Evolutionary conservation across 2,888 invertebrate genomes (phyloP).

Genomic region (Lasioglossum marginatum): DNA sequence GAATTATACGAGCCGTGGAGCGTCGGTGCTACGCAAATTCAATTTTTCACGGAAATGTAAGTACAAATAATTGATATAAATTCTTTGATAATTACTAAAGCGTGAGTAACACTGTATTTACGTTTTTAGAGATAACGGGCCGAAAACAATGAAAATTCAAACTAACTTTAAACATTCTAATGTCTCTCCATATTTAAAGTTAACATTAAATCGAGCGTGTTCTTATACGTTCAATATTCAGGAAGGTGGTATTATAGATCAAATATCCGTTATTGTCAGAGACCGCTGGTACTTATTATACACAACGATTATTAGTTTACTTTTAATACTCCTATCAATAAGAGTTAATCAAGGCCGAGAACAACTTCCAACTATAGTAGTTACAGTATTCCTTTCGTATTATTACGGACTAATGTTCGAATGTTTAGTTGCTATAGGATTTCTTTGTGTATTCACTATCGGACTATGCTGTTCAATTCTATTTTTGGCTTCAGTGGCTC

Average conservation of each 20-base stretch:
- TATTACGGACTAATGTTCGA: conserved; percentile 74
- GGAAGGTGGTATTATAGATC: conserved; percentile 81
- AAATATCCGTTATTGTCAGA: conserved; percentile 78
- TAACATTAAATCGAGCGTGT: conserved; percentile 90
- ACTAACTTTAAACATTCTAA: conserved; percentile 85
- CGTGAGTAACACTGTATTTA: conserved; percentile 3
- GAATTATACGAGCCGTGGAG: conserved; percentile 78
- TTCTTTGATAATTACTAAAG: neutral
- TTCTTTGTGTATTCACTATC: conserved; percentile 86
- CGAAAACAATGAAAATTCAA: conserved; percentile 87
- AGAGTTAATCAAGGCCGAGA: conserved; percentile 70
- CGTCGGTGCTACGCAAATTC: conserved; percentile 71
- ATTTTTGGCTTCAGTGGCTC: conserved; percentile 89
- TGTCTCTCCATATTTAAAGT: conserved; percentile 85
- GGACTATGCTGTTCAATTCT: conserved; percentile 87
- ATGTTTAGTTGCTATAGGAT: conserved; percentile 75
- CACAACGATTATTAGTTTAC: conserved; percentile 87
- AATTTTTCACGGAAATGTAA: conserved; percentile 74
- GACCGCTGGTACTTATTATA: conserved; percentile 86
- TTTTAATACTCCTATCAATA: conserved; percentile 80
- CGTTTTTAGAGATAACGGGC: conserved; percentile 82
- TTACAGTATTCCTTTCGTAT: conserved; percentile 71
- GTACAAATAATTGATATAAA: conserved; percentile 25
- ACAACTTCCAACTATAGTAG: conserved; percentile 60
- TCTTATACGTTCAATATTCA: conserved; percentile 86